Base-by-base conservation (phyloP, 2,888 invertebrate genomes). In the Ichneumon xanthorius region DNA sequence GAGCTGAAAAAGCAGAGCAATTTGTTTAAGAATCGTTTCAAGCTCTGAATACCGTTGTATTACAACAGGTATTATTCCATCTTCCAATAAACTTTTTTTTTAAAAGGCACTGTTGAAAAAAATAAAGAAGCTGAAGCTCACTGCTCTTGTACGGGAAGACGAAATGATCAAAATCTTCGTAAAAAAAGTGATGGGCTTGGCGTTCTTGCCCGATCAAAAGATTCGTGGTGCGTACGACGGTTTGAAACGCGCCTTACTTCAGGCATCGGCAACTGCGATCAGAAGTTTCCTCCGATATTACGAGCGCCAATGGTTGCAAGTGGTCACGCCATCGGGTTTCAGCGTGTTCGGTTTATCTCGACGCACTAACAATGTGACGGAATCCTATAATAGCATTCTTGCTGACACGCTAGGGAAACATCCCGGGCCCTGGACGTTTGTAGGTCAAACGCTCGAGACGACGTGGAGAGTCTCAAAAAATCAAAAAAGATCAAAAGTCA, bases 351-450 rank as follows among this genome's bases (percentile, higher is more conserved):
- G 73, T 6, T 30, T 81, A 5, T 78, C 78, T 2, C 45, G 68
- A 7, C 40, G 85, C 7, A 85, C 85, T 0, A 85, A 85, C 45
- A 85, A 85, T 14, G 85, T 85, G 0, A 40, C 58, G 1, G 85
- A 85, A 33, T 81, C 81, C 0, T 85, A 81, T 9, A 81, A 78
- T 11, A 81, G 72, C 40, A 26, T 80, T 1, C 50, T 72, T 6
- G 70, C 67, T 1, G 71, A 48, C 2, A 73, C 73, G 63, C 55
- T 85, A 30, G 85, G 82, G 40, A 40, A 50, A 14, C 81, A 85
- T 55, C 85, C 78, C 16, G 50, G 45, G 30, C 78, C 81, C 6
- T 84, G 84, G 84, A 78, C 61, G 37, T 85, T 85, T 37, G 40
- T 85, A 40, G 68, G 85, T 30, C 63, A 14, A 63, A 30, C 3